phyloP scores from a whole-genome alignment of 1,140 invertebrate species.

The Caerostris extrusa region DNA sequence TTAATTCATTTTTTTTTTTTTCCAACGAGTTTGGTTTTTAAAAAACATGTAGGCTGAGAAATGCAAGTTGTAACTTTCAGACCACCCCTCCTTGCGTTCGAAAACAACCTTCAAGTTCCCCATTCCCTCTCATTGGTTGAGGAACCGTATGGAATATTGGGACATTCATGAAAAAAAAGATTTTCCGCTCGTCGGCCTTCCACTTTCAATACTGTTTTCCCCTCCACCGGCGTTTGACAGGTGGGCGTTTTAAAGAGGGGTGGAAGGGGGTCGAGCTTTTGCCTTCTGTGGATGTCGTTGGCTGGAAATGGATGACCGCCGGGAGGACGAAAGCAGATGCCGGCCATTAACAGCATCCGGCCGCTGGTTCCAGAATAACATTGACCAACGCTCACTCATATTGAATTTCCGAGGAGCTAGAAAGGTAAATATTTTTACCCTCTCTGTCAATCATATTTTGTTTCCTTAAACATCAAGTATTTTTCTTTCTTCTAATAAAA shows the following conservation, averaged over 20 bases:
- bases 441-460: background rate
- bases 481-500: too few species aligned
- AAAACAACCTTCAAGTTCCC: background rate
- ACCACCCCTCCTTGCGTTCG: background rate
- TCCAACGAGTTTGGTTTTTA: background rate
- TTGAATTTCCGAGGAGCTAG: conserved; percentile 37
- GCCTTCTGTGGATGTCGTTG: conserved; percentile 17
- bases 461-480: too few species aligned
- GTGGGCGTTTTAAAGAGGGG: conserved; percentile 63
- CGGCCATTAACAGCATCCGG: conserved; percentile 63
- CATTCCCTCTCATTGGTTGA: background rate
- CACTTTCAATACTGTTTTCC: conserved; percentile 36
- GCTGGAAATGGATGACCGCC: conserved; percentile 58
- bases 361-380: conserved; percentile 46
- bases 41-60: background rate
- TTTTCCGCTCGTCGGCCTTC: background rate
- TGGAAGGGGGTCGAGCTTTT: background rate
- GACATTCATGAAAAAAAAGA: background rate
- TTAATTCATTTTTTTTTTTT: too few species aligned
- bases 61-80: background rate
- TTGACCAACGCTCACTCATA: conserved; percentile 24
- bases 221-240: conserved; percentile 17
- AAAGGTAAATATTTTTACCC: background rate
- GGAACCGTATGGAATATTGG: conserved; percentile 2
- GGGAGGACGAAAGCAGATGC: conserved; percentile 44